Percentiles rank a stretch among this genome's conserved stretches.
Evolutionary conservation across 2,888 invertebrate species (phyloP).

Genomic region (Coremacera marginata): DNA sequence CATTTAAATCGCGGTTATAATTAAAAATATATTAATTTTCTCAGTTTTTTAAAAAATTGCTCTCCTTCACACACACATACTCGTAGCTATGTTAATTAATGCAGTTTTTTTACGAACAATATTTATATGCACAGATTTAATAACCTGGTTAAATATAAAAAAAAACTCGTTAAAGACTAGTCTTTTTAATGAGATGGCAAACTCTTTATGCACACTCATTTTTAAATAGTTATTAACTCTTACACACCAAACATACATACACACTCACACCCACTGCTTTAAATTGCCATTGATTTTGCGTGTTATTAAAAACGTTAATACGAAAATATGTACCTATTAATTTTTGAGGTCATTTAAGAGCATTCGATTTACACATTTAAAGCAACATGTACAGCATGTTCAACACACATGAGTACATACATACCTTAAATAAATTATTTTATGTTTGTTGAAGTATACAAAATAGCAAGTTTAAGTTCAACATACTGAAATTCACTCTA

Average conservation of each 20-base stretch:
- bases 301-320: background rate
- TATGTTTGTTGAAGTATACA: no score
- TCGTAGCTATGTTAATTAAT: no score
- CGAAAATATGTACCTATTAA: constrained; percentile 28
- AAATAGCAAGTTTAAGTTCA: no score
- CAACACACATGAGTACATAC: background rate
- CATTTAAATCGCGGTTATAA: no score
- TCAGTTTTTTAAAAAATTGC: no score
- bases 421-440: no score
- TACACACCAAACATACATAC: background rate
- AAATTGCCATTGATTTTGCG: background rate
- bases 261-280: background rate
- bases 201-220: background rate
- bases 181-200: no score
- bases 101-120: no score
- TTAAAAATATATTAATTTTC: no score
- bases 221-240: background rate
- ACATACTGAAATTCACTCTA: no score
- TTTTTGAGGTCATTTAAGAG: constrained; percentile 40
- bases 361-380: background rate
- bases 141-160: background rate
- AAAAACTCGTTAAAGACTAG: background rate
- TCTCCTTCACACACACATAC: no score
- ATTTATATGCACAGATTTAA: no score
- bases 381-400: background rate